phyloP scores from a whole-genome alignment of 2,797 vertebrate genomes.

The Silurus lanzhouensis region DNA sequence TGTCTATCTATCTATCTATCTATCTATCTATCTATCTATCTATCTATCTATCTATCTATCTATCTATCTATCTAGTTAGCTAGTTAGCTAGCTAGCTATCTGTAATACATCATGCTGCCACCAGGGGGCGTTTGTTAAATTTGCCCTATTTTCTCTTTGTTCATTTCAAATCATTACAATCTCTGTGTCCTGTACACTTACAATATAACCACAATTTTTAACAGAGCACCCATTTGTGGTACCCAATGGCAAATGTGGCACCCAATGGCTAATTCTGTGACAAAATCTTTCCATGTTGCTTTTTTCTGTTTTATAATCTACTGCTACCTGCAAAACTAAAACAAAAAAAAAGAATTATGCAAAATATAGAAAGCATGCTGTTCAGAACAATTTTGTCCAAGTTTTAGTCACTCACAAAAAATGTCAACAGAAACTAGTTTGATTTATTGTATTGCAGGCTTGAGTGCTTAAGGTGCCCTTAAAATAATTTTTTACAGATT shows the following conservation, averaged over 20 bases:
- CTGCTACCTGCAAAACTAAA: too few relatives aligned
- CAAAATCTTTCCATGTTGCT: not conserved
- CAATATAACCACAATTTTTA: not conserved
- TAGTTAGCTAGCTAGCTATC: not conserved
- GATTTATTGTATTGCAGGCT: not conserved
- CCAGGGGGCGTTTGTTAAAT: constrained; percentile 11
- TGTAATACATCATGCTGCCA: constrained; percentile 5
- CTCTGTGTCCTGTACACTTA: not conserved
- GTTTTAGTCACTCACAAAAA: not conserved
- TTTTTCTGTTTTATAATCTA: not conserved
- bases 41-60: not conserved
- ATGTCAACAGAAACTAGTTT: not conserved
- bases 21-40: not conserved
- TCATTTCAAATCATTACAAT: not conserved
- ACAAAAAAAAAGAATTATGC: not conserved
- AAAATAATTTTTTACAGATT: not conserved
- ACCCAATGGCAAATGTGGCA: too few relatives aligned
- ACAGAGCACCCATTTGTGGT: not conserved
- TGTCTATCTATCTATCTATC: not conserved
- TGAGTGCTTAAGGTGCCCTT: not conserved
- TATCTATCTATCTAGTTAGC: not conserved
- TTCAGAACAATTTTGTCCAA: not conserved
- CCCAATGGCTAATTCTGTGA: not conserved
- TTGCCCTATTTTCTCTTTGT: too few relatives aligned
- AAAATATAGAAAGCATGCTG: constrained; percentile 2